Base-by-base conservation (phyloP, 2,113 vertebrate genomes). In the Apeltes quadracus region DNA sequence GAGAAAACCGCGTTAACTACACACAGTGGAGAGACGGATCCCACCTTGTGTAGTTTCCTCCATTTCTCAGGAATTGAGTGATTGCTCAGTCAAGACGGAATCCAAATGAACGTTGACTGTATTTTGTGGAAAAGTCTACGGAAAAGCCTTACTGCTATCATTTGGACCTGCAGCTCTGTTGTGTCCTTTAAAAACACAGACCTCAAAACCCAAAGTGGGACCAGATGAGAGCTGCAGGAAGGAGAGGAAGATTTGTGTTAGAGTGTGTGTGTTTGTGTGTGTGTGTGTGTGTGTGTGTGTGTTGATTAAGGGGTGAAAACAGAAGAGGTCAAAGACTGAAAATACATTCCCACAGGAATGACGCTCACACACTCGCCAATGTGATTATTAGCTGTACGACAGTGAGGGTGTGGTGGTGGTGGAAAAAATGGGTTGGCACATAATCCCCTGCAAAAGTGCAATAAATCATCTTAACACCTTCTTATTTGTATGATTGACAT, bases 141-240 rank as follows among this genome's bases (percentile, higher is more conserved):
- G 65, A 73, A 78, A 67, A 69, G 43, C 14, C 56, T 38, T 65
- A 48, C 68, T 55, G 43, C 63, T 82, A 51, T 75, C 36, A 61
- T 76, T 63, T 58, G 63, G 74, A 65, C 43, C 61, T 38, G 64
- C 39, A 15, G 72, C 73, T 82, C 75, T 79, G 64, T 77, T 75
- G 51, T 75, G 78, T 84, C 84, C 80, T 57, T 44, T 51, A 70
- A 72, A 87, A 81, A 81, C 72, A 78, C 32, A 84, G 55, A 67
- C 83, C 84, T 82, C 65, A 76, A 86, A 86, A 84, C 78, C 84
- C 67, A 87, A 88, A 90, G 81, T 84, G 82, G 84, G 86, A 82
- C 74, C 84, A 85, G 74, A 89, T 83, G 84, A 84, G 86, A 36
- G 58, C 61, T 46, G 27, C 69, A 76, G 80, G 68, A 81, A 76